Evolutionary conservation across 2,888 invertebrate genomes (phyloP).

Genomic region (Exephanes ischioxanthus): DNA sequence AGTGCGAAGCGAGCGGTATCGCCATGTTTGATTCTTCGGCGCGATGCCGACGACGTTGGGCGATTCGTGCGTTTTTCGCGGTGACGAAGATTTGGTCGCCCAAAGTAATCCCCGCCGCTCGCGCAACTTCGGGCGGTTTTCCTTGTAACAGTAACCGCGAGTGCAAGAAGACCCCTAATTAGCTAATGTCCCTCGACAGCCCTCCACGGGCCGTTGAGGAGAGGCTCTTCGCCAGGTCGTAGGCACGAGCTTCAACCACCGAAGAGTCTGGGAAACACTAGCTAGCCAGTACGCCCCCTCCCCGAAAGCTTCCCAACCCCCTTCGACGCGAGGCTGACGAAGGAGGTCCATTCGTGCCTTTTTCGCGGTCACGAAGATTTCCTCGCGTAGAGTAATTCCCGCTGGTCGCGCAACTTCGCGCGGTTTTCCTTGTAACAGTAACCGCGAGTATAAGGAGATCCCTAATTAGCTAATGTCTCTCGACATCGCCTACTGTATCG

Average conservation of each 20-base stretch:
- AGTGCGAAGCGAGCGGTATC: background rate
- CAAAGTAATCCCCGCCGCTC: background rate
- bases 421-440: background rate
- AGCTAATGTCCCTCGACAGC: conserved; percentile 67
- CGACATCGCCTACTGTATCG: background rate
- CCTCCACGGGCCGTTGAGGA: background rate
- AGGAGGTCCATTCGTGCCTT: conserved; percentile 12
- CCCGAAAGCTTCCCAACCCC: background rate
- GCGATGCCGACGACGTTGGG: background rate
- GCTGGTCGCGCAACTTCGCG: background rate
- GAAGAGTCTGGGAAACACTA: conserved; percentile 13
- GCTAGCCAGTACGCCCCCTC: conserved; percentile 14
- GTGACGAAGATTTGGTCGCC: conserved; percentile 32
- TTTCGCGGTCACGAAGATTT: conserved; percentile 24
- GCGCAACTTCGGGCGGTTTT: background rate
- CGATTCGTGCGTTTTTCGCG: conserved; percentile 12
- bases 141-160: background rate
- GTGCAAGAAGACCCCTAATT: conserved; percentile 60
- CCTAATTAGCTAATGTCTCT: conserved; percentile 71
- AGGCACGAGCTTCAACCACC: conserved; percentile 5
- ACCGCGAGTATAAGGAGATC: conserved; percentile 20
- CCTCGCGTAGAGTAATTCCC: conserved; percentile 8
- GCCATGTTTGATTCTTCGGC: background rate
- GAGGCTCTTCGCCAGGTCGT: background rate
- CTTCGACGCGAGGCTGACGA: background rate